Percentiles rank a stretch among this genome's conserved stretches.
phyloP scores from a whole-genome alignment of 1,140 invertebrate genomes.

The Chrysoperla carnea region DNA sequence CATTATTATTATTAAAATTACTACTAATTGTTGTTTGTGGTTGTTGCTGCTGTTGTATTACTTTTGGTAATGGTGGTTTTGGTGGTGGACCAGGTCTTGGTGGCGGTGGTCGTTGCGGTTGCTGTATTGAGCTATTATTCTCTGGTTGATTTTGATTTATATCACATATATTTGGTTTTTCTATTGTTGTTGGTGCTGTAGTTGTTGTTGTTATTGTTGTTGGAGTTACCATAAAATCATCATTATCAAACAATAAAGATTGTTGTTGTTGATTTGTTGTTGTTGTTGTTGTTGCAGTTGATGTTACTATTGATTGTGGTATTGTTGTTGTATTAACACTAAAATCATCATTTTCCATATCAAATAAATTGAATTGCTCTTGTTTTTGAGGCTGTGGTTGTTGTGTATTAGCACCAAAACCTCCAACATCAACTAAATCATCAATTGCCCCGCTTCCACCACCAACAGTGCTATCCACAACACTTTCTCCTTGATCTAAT shows the following conservation, averaged over 20 bases:
- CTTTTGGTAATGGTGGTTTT: conserved; percentile 4
- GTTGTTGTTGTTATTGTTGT: conserved; percentile 7
- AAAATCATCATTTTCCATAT: too few relatives aligned
- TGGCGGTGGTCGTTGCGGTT: conserved; percentile 23
- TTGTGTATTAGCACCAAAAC: not conserved
- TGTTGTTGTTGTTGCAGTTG: not conserved
- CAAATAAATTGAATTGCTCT: not conserved
- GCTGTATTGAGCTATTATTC: conserved; percentile 13
- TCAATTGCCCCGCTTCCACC: not conserved
- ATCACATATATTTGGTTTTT: conserved; percentile 11
- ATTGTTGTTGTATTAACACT: not conserved
- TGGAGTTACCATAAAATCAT: conserved; percentile 7
- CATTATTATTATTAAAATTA: too few relatives aligned
- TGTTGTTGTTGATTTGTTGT: conserved; percentile 1
- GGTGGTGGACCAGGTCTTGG: conserved; percentile 20
- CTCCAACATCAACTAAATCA: not conserved
- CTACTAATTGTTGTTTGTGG: conserved; percentile 5
- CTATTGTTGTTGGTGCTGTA: too few relatives aligned
- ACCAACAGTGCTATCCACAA: too few relatives aligned
- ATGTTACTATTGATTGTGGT: not conserved
- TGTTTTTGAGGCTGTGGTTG: conserved; percentile 1
- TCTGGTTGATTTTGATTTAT: conserved; percentile 25
- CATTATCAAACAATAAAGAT: conserved; percentile 11
- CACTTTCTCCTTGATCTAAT: conserved; percentile 16
- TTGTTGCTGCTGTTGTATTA: conserved; percentile 19